Percentiles rank a stretch among this genome's conserved stretches.
These are phyloP conservation scores for Umimayanthus chanpuru DNA, from an alignment of 92 coral and sea anemone genomes.

Conservation along the genomic window DNA sequence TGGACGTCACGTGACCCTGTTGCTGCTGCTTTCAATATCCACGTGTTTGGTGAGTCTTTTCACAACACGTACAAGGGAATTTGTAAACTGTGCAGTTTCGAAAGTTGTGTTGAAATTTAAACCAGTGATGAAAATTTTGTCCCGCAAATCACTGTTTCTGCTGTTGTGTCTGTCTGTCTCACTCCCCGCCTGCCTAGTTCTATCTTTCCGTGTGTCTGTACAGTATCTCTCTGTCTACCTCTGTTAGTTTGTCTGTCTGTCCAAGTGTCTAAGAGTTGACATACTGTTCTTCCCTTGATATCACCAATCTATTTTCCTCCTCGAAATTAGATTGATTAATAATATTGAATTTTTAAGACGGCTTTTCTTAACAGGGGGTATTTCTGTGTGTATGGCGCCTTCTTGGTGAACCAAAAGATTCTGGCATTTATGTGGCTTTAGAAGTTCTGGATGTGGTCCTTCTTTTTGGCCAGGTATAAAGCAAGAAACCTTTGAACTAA, in stretches of 20 bases:
- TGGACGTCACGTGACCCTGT: slow-evolving; percentile 80
- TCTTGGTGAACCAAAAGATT: slow-evolving; percentile 52
- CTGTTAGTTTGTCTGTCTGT: not conserved
- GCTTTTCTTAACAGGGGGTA: slow-evolving; percentile 57
- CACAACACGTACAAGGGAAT: no score
- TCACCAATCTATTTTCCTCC: not conserved
- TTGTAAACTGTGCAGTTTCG: not conserved
- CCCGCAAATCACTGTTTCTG: not conserved
- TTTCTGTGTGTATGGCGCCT: slow-evolving; percentile 72
- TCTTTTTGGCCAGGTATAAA: slow-evolving; percentile 79
- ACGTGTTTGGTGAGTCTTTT: slow-evolving; percentile 69
- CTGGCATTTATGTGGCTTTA: slow-evolving; percentile 75
- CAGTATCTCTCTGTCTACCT: no score
- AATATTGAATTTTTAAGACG: not conserved
- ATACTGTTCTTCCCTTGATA: not conserved
- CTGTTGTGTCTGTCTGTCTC: no score
- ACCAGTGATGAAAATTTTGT: not conserved
- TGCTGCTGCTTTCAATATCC: slow-evolving; percentile 58
- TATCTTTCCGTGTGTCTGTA: not conserved
- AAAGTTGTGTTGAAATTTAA: not conserved
- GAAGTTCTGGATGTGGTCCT: slow-evolving; percentile 70
- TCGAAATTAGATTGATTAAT: not conserved
- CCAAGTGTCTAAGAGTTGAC: not conserved
- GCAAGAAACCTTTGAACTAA: not conserved
- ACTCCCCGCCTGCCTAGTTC: not conserved